Conservation (phyloP, 2,888 invertebrate genomes). For the Gandaritis pyraliata region DNA sequence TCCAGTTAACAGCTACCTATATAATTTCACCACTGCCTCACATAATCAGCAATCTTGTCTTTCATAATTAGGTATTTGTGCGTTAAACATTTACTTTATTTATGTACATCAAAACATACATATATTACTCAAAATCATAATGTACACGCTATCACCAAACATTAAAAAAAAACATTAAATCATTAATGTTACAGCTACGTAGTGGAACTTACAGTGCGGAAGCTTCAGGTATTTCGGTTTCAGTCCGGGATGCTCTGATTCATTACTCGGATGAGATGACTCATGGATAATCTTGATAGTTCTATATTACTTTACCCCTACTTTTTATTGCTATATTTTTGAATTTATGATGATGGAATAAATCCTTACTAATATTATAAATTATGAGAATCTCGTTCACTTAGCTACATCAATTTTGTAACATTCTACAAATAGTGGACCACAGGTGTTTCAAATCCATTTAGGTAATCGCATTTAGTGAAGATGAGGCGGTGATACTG, state of each 20-base stretch:
- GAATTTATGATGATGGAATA: constrained; percentile 39
- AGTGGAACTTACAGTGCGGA: constrained; percentile 49
- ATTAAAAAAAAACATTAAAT: constrained; percentile 70
- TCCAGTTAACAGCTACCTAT: constrained; percentile 79
- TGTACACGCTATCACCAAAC: constrained; percentile 76
- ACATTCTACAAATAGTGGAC: constrained; percentile 27
- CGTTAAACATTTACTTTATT: constrained; percentile 84
- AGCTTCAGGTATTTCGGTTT: too few relatives aligned
- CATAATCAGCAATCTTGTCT: constrained; percentile 68
- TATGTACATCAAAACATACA: constrained; percentile 84
- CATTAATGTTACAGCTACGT: constrained; percentile 50
- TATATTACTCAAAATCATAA: constrained; percentile 79
- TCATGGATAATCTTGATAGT: constrained; percentile 57
- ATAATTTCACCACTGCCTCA: constrained; percentile 71
- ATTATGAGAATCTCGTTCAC: constrained; percentile 22
- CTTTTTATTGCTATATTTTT: constrained; percentile 69
- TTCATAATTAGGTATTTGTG: constrained; percentile 76
- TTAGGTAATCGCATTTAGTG: constrained; percentile 12
- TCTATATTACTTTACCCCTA: constrained; percentile 62
- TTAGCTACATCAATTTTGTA: constrained; percentile 18
- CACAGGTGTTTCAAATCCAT: constrained; percentile 9
- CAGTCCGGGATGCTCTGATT: constrained; percentile 1
- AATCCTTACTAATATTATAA: constrained; percentile 20
- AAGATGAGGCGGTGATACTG: constrained; percentile 12
- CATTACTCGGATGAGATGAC: constrained; percentile 40